Evolutionary conservation across 2,888 invertebrate species (phyloP).

Genomic region (Tolmerus cingulatus): DNA sequence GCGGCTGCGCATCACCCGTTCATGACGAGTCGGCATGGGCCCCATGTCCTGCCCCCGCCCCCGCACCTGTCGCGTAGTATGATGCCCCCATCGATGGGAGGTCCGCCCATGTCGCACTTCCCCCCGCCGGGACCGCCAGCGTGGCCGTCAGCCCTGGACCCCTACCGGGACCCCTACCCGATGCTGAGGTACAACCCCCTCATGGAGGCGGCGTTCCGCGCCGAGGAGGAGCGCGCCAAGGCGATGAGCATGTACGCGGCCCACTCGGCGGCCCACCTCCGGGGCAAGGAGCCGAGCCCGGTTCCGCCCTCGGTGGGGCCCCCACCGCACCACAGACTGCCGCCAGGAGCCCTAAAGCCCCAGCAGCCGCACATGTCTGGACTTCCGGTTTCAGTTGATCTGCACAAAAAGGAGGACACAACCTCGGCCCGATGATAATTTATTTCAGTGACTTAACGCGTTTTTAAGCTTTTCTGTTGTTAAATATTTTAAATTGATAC

Average conservation of each 20-base stretch:
- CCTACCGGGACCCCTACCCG: constrained; percentile 75
- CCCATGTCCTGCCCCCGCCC: constrained; percentile 65
- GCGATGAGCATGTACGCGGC: constrained; percentile 76
- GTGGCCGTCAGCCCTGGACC: constrained; percentile 66
- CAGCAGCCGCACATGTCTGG: constrained; percentile 54
- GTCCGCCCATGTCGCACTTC: constrained; percentile 67
- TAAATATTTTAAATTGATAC: constrained; percentile 24
- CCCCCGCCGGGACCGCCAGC: constrained; percentile 67
- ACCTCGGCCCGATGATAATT: constrained; percentile 55
- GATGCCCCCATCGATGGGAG: constrained; percentile 65
- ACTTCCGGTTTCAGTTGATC: constrained; percentile 52
- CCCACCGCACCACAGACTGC: constrained; percentile 59
- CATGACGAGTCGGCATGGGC: constrained; percentile 64
- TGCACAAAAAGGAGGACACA: constrained; percentile 55
- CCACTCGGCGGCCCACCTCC: constrained; percentile 64
- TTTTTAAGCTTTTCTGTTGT: constrained; percentile 33
- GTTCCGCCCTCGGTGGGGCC: constrained; percentile 60
- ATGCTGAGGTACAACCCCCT: constrained; percentile 80
- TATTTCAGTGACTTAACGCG: constrained; percentile 46
- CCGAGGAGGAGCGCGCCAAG: constrained; percentile 81
- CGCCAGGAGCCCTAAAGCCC: constrained; percentile 51
- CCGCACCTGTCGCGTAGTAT: constrained; percentile 66
- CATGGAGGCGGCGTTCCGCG: constrained; percentile 79
- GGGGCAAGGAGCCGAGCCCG: constrained; percentile 63
- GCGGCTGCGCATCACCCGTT: constrained; percentile 65